Evolutionary conservation across 2,888 invertebrate genomes (phyloP), one percentile per base, ranked within the genome.

Genomic region (Leucophenga maculata): DNA sequence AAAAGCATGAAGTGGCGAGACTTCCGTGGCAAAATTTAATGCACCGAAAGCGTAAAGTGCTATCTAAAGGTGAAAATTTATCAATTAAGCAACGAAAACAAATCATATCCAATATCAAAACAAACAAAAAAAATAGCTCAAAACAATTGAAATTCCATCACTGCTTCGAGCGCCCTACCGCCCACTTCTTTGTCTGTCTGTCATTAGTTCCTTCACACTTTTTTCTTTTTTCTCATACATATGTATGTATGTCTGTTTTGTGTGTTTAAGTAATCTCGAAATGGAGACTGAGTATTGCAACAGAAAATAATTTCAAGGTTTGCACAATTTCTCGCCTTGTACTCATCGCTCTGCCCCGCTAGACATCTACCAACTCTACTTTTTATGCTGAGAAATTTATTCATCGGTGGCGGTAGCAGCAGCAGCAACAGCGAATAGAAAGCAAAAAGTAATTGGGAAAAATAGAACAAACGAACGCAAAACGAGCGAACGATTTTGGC

Each of bases 281-380:
- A 16, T 50, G 50, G 78, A 82, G 83, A 75, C 77, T 77, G 80
- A 80, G 80, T 72, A 73, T 75, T 75, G 75, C 76, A 75, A 74
- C 70, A 78, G 80, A 84, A 81, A 81, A 84, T 80, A 84, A 84
- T 83, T 84, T 82, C 82, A 82, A 82, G 82, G 82, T 82, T 82
- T 80, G 82, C 84, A 62, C 62, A 62, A 62, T 59, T 59, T 59
- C 59, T 59, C 59, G n/a, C 31, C n/a, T 48, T 13, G 48, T 4
- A 6, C 59, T n/a, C 59, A 20, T 14, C n/a, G 59, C 32, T 32
- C 31, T 32, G 8, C 9, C 14, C 16, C 31, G 26, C 20, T n/a
- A n/a, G n/a, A n/a, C n/a, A n/a, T n/a, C n/a, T n/a, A n/a, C n/a
- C n/a, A n/a, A n/a, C n/a, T n/a, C 55, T 16, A 20, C 20, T 8